Evolutionary conservation across 2,888 invertebrate species (phyloP), one percentile per base, ranked within the genome.

Genomic region (Caenorhabditis doughertyi): DNA sequence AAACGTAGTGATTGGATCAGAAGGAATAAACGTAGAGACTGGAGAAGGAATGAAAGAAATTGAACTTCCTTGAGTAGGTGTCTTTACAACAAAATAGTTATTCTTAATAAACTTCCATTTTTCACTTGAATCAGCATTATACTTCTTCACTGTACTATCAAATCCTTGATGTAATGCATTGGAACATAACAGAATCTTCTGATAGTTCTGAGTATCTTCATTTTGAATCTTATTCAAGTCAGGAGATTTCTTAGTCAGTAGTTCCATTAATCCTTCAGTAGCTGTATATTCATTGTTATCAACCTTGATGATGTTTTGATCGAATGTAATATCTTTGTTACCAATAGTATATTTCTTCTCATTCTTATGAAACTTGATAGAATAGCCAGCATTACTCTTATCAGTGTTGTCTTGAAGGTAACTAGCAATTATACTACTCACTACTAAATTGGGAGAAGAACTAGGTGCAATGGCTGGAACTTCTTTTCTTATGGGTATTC

Each of bases 71-170:
- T 21, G 9, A 16, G 13, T 23, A 42, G 49, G 64, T 82, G 82
- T 29, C 86, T 82, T 35, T 29, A n/a, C n/a, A n/a, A n/a, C n/a
- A n/a, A n/a, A n/a, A n/a, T n/a, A n/a, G n/a, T n/a, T n/a, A n/a
- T n/a, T 68, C 60, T 85, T 86, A 18, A 86, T 86, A 68, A 84
- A 86, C 62, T 81, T 86, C 84, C 85, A 86, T 72, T 86, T 86
- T 80, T 86, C 84, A 86, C 84, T 86, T 42, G 85, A 32, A 86
- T 86, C 86, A 58, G 85, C 55, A 86, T 86, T 86, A 77, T 84
- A 86, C 68, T 80, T 81, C 76, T 84, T 86, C 44, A 35, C 21
- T 18, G 27, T 72, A 65, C 72, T 81, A 76, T 86, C 80, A 82
- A 86, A 86, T 32, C 55, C 56, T 62, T 85, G 84, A 72, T 85